A percentile compares a stretch with the other conserved stretches of the same genome.
Conservation (phyloP, 2,113 vertebrate species). For the Zeus faber region DNA sequence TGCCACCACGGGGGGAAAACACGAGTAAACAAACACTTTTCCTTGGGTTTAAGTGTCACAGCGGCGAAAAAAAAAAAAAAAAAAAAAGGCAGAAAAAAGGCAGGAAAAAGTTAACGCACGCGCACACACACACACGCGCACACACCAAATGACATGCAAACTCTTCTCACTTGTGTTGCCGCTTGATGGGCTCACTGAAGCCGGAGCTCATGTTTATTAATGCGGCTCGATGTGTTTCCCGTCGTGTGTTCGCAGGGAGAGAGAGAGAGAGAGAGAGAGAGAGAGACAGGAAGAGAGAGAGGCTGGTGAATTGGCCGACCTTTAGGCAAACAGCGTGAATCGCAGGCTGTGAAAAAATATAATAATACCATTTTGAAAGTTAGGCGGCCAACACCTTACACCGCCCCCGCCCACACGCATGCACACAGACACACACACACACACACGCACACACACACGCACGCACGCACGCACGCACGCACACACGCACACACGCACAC, state of each 20-base stretch:
- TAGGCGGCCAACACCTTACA: too few species aligned
- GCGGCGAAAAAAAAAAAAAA: slow-evolving; percentile 19
- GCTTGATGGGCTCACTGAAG: slow-evolving; percentile 22
- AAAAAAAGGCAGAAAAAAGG: slow-evolving; percentile 31
- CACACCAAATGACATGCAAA: slow-evolving; percentile 1
- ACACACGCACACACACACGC: background rate
- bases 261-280: too few species aligned
- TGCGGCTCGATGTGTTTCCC: slow-evolving; percentile 24
- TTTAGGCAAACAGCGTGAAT: slow-evolving; percentile 10
- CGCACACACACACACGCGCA: background rate
- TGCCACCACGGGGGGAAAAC: slow-evolving; percentile 26
- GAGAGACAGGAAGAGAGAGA: background rate
- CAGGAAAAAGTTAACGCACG: background rate
- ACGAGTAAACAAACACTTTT: slow-evolving; percentile 47
- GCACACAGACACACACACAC: background rate
- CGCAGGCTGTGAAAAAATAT: slow-evolving; percentile 18
- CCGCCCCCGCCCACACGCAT: too few species aligned
- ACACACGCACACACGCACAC: background rate
- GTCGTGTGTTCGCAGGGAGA: slow-evolving; percentile 47
- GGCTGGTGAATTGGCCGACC: slow-evolving; percentile 30
- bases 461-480: too few species aligned
- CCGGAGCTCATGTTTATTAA: slow-evolving; percentile 44
- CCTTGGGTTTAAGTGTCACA: slow-evolving; percentile 34
- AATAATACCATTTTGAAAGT: too few species aligned
- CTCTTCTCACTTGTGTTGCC: slow-evolving; percentile 11